phyloP scores from a whole-genome alignment of 1,140 invertebrate species.

The Ooceraea biroi region DNA sequence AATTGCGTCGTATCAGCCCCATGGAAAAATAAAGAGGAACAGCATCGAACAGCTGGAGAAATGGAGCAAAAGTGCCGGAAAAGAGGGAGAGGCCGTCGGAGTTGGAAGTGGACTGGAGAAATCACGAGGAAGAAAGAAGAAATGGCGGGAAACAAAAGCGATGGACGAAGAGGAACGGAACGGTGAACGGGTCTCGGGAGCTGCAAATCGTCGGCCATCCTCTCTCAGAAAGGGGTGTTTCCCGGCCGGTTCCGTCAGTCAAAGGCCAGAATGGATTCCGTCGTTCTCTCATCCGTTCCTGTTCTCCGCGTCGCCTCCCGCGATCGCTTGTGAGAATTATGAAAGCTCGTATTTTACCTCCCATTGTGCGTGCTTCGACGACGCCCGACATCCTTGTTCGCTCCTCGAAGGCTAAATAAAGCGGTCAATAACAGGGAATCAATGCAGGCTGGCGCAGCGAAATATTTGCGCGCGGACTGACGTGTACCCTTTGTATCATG shows the following conservation, averaged over 20 bases:
- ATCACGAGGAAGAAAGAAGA: constrained; percentile 31
- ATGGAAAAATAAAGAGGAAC: constrained; percentile 53
- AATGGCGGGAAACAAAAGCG: constrained; percentile 44
- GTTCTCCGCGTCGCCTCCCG: constrained; percentile 24
- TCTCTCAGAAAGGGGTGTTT: constrained; percentile 13
- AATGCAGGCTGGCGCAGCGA: neutral
- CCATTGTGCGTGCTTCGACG: constrained; percentile 26
- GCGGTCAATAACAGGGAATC: constrained; percentile 37
- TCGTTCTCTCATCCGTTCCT: neutral
- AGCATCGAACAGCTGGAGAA: neutral
- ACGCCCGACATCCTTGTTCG: constrained; percentile 12
- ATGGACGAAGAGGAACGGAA: constrained; percentile 12
- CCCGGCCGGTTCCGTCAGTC: constrained; percentile 12
- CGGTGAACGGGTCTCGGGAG: neutral
- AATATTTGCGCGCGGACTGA: neutral
- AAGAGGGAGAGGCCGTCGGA: neutral
- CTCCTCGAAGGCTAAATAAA: constrained; percentile 50
- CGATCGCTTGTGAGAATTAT: constrained; percentile 66
- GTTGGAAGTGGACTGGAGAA: constrained; percentile 14
- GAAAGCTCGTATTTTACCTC: constrained; percentile 56
- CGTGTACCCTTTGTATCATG: neutral
- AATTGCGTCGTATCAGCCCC: constrained; percentile 67
- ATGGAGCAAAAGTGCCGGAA: neutral
- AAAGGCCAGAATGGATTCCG: constrained; percentile 21
- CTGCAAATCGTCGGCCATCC: constrained; percentile 55